Conservation (phyloP, 2,888 invertebrate genomes). For the Microctonus aethiopoides region DNA sequence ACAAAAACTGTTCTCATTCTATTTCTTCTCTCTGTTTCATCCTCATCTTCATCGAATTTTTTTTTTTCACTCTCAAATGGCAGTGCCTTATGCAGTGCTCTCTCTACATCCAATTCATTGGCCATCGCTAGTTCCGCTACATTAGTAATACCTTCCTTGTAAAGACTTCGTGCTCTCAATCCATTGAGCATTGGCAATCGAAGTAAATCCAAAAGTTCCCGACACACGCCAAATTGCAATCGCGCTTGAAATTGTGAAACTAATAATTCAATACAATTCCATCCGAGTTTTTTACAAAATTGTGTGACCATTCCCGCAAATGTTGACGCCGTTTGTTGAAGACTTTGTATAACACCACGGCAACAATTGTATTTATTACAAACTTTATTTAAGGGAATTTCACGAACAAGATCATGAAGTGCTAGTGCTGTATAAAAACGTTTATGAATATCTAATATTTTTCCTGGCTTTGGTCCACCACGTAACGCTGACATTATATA, state of each 20-base stretch:
- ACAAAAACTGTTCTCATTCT: slow-evolving; percentile 81
- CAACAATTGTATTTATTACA: slow-evolving; percentile 87
- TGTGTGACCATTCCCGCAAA: slow-evolving; percentile 97
- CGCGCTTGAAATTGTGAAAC: slow-evolving; percentile 94
- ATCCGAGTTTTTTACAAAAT: slow-evolving; percentile 93
- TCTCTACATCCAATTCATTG: slow-evolving; percentile 77
- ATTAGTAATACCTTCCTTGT: slow-evolving; percentile 82
- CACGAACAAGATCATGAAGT: slow-evolving; percentile 92
- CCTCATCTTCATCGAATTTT: slow-evolving; percentile 76
- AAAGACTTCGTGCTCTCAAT: slow-evolving; percentile 84
- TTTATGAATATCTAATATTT: slow-evolving; percentile 61
- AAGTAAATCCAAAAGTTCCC: slow-evolving; percentile 92
- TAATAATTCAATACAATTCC: slow-evolving; percentile 89
- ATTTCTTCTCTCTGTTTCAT: slow-evolving; percentile 75
- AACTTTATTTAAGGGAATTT: slow-evolving; percentile 83
- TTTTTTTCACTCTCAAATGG: slow-evolving; percentile 87
- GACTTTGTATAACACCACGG: slow-evolving; percentile 90
- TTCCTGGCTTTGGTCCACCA: slow-evolving; percentile 71
- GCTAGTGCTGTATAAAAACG: slow-evolving; percentile 92
- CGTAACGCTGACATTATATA: slow-evolving; percentile 84
- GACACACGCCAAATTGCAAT: slow-evolving; percentile 92
- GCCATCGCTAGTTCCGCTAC: slow-evolving; percentile 84
- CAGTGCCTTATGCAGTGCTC: slow-evolving; percentile 79
- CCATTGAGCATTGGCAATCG: slow-evolving; percentile 86
- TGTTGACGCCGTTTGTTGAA: slow-evolving; percentile 94